Base-by-base conservation (phyloP, 2,888 invertebrate genomes). In the Limenitis arthemis region DNA sequence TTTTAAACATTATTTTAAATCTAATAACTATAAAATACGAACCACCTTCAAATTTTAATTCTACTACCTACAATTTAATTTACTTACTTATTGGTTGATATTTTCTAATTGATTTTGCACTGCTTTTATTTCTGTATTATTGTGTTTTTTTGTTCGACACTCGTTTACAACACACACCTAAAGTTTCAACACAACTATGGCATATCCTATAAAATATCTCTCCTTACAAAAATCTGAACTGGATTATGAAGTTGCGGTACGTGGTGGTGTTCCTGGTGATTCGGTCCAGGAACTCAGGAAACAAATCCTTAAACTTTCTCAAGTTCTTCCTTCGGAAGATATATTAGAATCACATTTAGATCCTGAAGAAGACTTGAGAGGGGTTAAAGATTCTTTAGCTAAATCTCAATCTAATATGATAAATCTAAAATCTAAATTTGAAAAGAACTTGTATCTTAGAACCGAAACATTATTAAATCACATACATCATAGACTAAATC, bases 211-310 rank as follows among this genome's bases (percentile, higher is more conserved):
- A 11, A 56, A 53, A 42, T 56, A 43, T 48, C 40, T 53, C 29
- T 57, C 52, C 0, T 39, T 60, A 7, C 55, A 56, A 48, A 59
- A 59, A 39, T 8, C 56, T 0, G 60, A 58, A 20, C 40, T 60
- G 1, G 48, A 55, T 4, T 60, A 62, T 29, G 60, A 62, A 50
- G 59, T 61, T 7, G 56, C 34, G 33, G 41, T 61, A 8, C 38
- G 58, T 5, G 59, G 51, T 28, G 36, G 36, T 9, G 29, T 40
- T 20, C 20, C 39, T 20, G 57, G 44, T 9, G 56, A 55, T 5
- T 42, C 54, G 0, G 61, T 63, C 0, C 43, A 47, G 5, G 61
- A 59, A 20, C 49, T 61, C 1, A 31, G 60, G 6, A 60, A 59
- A 44, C 58, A 61, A 34, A 61, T 59, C 1, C 29, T 44, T 4